phyloP scores from a whole-genome alignment of 37 sponge, comb jelly and placozoan genomes.

The Ianthella basta region DNA sequence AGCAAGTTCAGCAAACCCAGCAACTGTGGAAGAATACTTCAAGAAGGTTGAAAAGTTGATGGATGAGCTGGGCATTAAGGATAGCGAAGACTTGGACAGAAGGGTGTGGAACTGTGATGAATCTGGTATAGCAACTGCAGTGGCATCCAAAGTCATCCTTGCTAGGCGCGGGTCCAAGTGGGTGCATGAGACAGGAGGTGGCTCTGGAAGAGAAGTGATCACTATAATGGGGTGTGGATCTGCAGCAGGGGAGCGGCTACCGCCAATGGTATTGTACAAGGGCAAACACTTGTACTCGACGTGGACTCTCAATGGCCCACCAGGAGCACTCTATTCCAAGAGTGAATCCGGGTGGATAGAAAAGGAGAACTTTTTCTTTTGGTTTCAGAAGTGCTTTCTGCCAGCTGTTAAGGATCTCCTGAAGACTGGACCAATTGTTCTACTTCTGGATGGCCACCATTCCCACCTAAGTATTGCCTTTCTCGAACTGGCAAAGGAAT shows the following conservation, averaged over 20 bases:
- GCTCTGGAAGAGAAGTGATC: slow-evolving; percentile 55
- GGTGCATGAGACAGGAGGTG: slow-evolving; percentile 59
- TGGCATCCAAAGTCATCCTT: slow-evolving; percentile 14
- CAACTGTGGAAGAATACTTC: too few species aligned
- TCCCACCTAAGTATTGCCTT: slow-evolving; percentile 38
- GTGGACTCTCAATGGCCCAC: slow-evolving; percentile 57
- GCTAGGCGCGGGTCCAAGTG: slow-evolving; percentile 34
- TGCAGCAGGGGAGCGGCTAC: slow-evolving; percentile 51
- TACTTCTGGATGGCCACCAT: slow-evolving; percentile 74
- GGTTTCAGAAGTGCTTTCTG: slow-evolving; percentile 54
- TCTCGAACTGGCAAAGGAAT: slow-evolving; percentile 31
- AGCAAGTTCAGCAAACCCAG: too few species aligned
- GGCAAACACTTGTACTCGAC: slow-evolving; percentile 47
- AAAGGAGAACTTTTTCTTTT: slow-evolving; percentile 31
- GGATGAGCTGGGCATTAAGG: too few species aligned
- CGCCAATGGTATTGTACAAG: slow-evolving; percentile 70
- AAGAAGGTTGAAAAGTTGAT: too few species aligned
- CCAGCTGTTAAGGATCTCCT: slow-evolving; percentile 32
- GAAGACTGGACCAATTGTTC: slow-evolving; percentile 31
- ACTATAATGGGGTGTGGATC: slow-evolving; percentile 44
- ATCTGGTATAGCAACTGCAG: slow-evolving; percentile 52
- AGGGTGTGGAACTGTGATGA: slow-evolving; percentile 61
- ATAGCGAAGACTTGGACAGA: too few species aligned
- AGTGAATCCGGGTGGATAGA: slow-evolving; percentile 71
- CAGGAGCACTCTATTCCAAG: slow-evolving; percentile 39